Evolutionary conservation across 2,797 vertebrate species (phyloP), one percentile per base, ranked within the genome.

Genomic region (Parauchenoglanis punctatus): DNA sequence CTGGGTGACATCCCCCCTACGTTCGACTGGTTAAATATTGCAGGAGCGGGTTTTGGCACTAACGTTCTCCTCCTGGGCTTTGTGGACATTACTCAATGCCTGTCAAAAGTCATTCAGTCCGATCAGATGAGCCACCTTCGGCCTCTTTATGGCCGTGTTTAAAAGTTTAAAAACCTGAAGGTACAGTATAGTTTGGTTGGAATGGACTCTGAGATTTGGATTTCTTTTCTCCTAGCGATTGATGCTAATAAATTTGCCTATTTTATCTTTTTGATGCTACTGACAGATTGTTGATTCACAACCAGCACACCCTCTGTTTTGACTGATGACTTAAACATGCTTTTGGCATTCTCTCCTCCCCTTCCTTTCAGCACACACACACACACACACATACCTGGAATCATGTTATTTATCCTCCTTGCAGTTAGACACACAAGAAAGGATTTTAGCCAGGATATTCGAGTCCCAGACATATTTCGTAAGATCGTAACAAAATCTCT

Each of bases 1-100:
- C 88, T 68, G 91, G 82, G 76, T 86, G 89, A 91, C 91, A 90
- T 92, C 90, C 92, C 92, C 89, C 88, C 86, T 86, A 90, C 85
- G 82, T 89, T 89, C 59, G 28, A 78, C 85, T 88, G 89, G 81
- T 86, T 70, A 75, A 87, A 86, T 90, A 76, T 86, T 56, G 89
- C 89, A 76, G 81, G 65, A 89, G 88, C 76, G 78, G 88, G 87
- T 87, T 91, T 91, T 91, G 88, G 91, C 88, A 85, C 44, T n/a
- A 78, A 86, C 54, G 49, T 31, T 80, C 87, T 93, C 92, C 93
- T 89, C 68, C 86, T 88, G 89, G 89, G 77, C 86, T 90, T 86
- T 87, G 31, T 83, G 91, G 90, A 89, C 87, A 86, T 91, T 91
- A 89, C 76, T 88, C 85, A 88, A 89, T 52, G 59, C 88, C 89